A percentile compares a stretch with the other conserved stretches of the same genome.
phyloP scores from a whole-genome alignment of 2,888 invertebrate species.

The Synergus gifuensis region DNA sequence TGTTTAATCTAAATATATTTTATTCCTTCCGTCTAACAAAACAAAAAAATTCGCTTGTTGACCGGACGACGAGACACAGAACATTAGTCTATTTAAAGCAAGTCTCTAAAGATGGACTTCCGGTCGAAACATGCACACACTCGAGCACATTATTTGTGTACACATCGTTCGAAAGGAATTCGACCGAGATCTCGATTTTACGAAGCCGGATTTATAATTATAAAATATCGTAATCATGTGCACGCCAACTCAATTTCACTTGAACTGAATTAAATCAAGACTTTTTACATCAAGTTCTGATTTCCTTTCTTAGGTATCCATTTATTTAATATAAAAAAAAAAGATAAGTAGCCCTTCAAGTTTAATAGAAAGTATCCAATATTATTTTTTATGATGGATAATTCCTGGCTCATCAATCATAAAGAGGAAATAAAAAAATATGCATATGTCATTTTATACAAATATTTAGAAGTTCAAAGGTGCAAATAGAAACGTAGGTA shows the following conservation, averaged over 20 bases:
- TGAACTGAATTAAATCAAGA: neutral
- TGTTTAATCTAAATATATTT: neutral
- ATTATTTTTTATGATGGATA: neutral
- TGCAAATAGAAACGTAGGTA: neutral
- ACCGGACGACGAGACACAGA: conserved; percentile 51
- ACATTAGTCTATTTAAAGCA: conserved; percentile 60
- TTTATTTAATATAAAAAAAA: neutral
- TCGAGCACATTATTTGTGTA: conserved; percentile 56
- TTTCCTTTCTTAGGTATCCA: neutral
- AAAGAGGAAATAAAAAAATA: neutral
- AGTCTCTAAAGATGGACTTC: conserved; percentile 61
- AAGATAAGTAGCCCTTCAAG: neutral
- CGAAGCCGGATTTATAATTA: conserved; percentile 4
- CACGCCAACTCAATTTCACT: neutral
- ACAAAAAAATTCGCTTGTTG: neutral
- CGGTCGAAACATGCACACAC: conserved; percentile 62
- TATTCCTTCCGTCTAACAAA: neutral
- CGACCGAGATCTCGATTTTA: conserved; percentile 8
- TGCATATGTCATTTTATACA: neutral
- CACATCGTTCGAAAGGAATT: conserved; percentile 2
- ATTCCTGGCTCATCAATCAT: neutral
- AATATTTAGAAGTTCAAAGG: neutral
- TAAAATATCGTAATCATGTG: neutral
- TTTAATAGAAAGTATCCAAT: neutral
- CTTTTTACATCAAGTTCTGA: neutral